Evolutionary conservation across 2,888 invertebrate genomes (phyloP), one percentile per base, ranked within the genome.

Genomic region (Spilarctia lutea): DNA sequence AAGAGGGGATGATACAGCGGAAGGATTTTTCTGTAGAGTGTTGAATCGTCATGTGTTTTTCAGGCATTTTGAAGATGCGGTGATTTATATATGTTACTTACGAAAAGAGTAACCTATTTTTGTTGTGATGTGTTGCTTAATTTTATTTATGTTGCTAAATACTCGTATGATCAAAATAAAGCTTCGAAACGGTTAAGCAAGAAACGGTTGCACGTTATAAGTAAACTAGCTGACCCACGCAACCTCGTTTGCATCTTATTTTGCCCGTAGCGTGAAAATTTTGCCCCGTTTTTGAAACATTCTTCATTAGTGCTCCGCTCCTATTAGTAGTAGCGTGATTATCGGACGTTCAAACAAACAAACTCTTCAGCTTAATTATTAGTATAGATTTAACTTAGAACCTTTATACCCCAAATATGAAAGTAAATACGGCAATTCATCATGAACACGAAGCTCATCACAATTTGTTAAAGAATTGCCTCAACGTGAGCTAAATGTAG

Each of bases 1-100:
- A 81, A 83, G 76, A 75, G 60, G 63, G 65, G 56, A 74, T 68
- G 73, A 73, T 65, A 65, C 65, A 71, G 6, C 56, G 56, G 27
- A 33, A 45, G 27, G 52, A 68, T 69, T 69, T 56, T 45, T 69
- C 16, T 56, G 66, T 56, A 65, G 33, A 39, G 24, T 8, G 39
- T 71, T 27, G 52, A 56, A 24, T 71, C 52, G 56, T 70, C 73
- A 52, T 11, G 56, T 10, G 42, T 63, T 74, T 52, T 63, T 48
- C 18, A 65, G 18, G 39, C 4, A 65, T 67, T 27, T 20, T 30
- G 16, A 60, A 45, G 24, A 11, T 63, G 11, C 60, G 11, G 39
- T 27, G 16, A 35, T 60, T 2, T 24, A 24, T 56, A 13, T 56
- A n/a, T 8, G 0, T n/a, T n/a, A 11, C 56, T 56, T 56, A 56